Evolutionary conservation across 1,140 invertebrate species (phyloP).

Genomic region (Mylabris phalerata): DNA sequence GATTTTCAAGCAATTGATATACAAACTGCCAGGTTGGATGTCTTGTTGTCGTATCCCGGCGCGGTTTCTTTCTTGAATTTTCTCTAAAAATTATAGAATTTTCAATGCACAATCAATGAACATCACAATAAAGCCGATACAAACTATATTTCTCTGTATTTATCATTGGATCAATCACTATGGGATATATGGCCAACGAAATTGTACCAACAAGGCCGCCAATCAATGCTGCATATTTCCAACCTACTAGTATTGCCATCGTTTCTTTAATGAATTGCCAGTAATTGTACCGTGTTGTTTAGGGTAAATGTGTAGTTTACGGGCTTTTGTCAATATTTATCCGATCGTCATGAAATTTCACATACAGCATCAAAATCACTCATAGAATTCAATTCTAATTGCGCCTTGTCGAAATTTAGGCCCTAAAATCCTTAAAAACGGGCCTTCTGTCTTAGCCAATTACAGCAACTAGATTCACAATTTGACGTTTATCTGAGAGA

Average conservation of each 20-base stretch:
- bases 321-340: too few species aligned
- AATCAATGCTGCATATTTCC: constrained; percentile 54
- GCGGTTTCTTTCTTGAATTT: constrained; percentile 51
- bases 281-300: too few species aligned
- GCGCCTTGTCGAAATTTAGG: too few species aligned
- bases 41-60: constrained; percentile 55
- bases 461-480: too few species aligned
- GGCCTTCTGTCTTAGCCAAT: too few species aligned
- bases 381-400: too few species aligned
- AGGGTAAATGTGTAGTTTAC: too few species aligned
- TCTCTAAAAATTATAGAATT: constrained; percentile 46
- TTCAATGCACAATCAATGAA: constrained; percentile 1
- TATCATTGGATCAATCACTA: constrained; percentile 58
- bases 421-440: too few species aligned
- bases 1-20: constrained; percentile 4
- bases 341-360: too few species aligned
- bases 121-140: constrained; percentile 13
- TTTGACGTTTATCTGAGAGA: too few species aligned
- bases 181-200: constrained; percentile 51
- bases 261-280: too few species aligned
- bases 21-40: constrained; percentile 63
- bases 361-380: too few species aligned
- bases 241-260: constrained; percentile 40
- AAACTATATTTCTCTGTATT: constrained; percentile 58
- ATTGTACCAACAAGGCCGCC: constrained; percentile 52